Conservation (phyloP, 2,888 invertebrate genomes). For the Lasioglossum vierecki region DNA sequence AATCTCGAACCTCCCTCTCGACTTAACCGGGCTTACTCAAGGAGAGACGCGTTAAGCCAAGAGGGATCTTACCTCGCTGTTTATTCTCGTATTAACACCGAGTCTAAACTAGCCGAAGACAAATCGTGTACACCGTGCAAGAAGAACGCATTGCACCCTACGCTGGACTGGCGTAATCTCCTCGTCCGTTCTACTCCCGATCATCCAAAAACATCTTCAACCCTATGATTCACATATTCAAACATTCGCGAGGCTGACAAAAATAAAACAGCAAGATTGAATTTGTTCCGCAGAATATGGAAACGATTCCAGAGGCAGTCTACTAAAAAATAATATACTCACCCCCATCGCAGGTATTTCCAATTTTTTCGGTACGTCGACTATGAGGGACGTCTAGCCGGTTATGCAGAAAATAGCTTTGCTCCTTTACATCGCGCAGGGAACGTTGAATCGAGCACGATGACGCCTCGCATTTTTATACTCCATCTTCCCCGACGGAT, state of each 20-base stretch:
- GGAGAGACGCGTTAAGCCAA: constrained; percentile 76
- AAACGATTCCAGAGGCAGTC: neutral
- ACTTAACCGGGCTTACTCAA: constrained; percentile 76
- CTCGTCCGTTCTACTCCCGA: constrained; percentile 32
- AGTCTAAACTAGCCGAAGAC: constrained; percentile 76
- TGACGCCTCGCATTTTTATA: constrained; percentile 35
- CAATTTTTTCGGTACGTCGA: constrained; percentile 75
- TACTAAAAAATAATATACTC: neutral
- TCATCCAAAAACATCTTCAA: neutral
- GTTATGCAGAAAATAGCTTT: constrained; percentile 79
- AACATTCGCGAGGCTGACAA: neutral
- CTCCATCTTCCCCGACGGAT: neutral
- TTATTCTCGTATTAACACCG: constrained; percentile 81
- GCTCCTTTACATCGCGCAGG: constrained; percentile 17
- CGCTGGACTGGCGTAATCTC: constrained; percentile 60
- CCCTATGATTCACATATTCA: neutral
- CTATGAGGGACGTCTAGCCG: constrained; percentile 63
- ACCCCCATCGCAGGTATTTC: constrained; percentile 65
- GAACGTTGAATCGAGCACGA: constrained; percentile 30
- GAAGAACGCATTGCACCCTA: constrained; percentile 53
- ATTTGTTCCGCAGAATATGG: neutral
- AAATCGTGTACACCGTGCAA: constrained; percentile 73
- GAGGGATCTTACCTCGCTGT: constrained; percentile 77
- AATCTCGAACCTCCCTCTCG: constrained; percentile 75
- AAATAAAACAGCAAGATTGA: neutral